Base-by-base conservation (phyloP, 2,888 invertebrate genomes). In the Schrankia costaestrigalis region DNA sequence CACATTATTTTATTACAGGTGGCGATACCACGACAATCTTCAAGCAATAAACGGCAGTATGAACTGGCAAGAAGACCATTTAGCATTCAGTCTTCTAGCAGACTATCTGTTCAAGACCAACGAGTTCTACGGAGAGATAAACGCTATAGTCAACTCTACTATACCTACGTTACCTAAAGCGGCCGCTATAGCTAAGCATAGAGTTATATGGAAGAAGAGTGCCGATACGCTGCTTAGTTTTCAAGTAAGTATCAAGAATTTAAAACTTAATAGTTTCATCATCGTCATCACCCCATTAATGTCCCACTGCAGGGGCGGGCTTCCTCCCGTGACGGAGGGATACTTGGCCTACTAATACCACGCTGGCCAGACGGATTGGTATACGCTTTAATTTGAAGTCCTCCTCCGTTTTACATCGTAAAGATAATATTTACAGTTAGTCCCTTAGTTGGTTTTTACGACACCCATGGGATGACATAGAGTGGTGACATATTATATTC, bases 31-130 rank as follows among this genome's bases (percentile, higher is more conserved):
- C 41, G 88, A 89, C 60, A 89, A 89, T 47, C 65, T 87, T 0
- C 88, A 89, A 72, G 78, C 84, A 0, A 26, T 89, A 1, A 87
- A 87, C 67, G 88, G 88, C 36, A 88, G 87, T 41, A 89, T 89
- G 88, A 85, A 84, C 59, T 89, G 89, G 89, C 85, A 89, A 36
- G 75, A 84, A 38, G 86, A 89, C 46, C 80, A 82, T 47, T 56
- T 89, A 0, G 75, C 84, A 0, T 87, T 89, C 62, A 70, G 66
- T n/a, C 56, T 89, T 0, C 62, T 87, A 0, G 85, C 85, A 0
- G 87, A 89, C 63, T 89, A 89, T 34, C 49, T 88, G 26, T 78
- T 89, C 55, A 81, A 78, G 25, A 78, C 83, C 0, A 83, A 85
- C 35, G 86, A 88, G 52, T 87, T 86, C 55, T 89, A 76, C 21